phyloP scores from a whole-genome alignment of 2,888 invertebrate species.

The Spodoptera picta region DNA sequence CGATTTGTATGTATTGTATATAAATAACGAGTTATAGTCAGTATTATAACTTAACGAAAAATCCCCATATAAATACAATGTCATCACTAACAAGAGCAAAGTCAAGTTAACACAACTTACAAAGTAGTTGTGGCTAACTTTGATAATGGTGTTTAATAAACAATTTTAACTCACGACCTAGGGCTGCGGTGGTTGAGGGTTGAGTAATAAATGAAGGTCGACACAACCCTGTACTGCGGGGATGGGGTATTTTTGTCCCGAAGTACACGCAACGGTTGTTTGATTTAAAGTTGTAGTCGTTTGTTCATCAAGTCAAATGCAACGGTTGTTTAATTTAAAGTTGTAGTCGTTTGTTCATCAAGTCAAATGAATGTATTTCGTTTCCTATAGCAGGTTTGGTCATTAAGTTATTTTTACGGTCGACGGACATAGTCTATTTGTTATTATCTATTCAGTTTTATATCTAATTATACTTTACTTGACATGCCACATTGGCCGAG shows the following conservation, averaged over 20 bases:
- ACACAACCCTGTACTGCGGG: slow-evolving; percentile 31
- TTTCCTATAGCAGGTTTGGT: too few relatives aligned
- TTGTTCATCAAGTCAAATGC: slow-evolving; percentile 17
- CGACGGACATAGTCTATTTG: too few relatives aligned
- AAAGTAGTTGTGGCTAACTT: slow-evolving; percentile 44
- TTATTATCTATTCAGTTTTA: too few relatives aligned
- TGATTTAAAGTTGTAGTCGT: not conserved
- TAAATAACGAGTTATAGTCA: too few relatives aligned
- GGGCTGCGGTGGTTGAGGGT: slow-evolving; percentile 41
- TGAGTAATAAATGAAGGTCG: slow-evolving; percentile 54
- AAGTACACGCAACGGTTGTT: slow-evolving; percentile 29
- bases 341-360: slow-evolving; percentile 9
- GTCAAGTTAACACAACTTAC: slow-evolving; percentile 26
- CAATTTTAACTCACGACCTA: slow-evolving; percentile 52
- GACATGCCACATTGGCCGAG: too few relatives aligned
- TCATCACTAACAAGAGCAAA: slow-evolving; percentile 43
- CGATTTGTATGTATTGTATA: too few relatives aligned
- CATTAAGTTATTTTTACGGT: too few relatives aligned
- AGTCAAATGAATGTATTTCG: not conserved
- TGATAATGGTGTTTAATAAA: slow-evolving; percentile 56
- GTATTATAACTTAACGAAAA: not conserved
- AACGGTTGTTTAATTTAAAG: slow-evolving; percentile 7
- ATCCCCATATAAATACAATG: slow-evolving; percentile 1
- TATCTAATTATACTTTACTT: too few relatives aligned
- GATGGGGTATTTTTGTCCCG: slow-evolving; percentile 40